phyloP scores from a whole-genome alignment of 2,113 vertebrate species.

The Perccottus glenii region DNA sequence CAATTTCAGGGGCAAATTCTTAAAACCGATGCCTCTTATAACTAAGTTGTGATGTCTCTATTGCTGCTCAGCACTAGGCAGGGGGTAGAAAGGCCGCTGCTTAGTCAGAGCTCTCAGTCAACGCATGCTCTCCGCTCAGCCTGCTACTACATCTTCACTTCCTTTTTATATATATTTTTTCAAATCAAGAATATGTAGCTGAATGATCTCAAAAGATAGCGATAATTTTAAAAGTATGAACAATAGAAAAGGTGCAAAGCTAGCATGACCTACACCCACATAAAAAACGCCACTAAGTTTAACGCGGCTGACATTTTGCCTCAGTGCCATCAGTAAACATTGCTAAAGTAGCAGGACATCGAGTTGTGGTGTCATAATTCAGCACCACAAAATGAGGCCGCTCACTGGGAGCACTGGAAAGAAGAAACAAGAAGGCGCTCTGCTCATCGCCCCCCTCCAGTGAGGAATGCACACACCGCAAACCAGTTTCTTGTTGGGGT shows the following conservation, averaged over 20 bases:
- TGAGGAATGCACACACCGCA: conserved; percentile 84
- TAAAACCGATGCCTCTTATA: conserved; percentile 52
- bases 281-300: conserved; percentile 62
- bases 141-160: conserved; percentile 24
- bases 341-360: conserved; percentile 73
- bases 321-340: conserved; percentile 76
- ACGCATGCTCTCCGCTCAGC: conserved; percentile 38
- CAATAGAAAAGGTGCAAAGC: conserved; percentile 36
- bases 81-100: conserved; percentile 53
- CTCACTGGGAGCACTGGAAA: conserved; percentile 81
- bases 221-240: conserved; percentile 50
- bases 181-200: conserved; percentile 41
- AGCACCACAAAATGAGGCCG: conserved; percentile 82
- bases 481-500: conserved; percentile 78
- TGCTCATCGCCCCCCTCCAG: conserved; percentile 83
- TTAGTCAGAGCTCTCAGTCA: conserved; percentile 55
- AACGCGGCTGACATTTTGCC: conserved; percentile 77
- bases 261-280: conserved; percentile 37
- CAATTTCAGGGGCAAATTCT: conserved; percentile 71
- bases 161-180: conserved; percentile 17
- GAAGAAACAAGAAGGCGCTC: conserved; percentile 80
- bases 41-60: conserved; percentile 74
- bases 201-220: conserved; percentile 52
- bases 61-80: conserved; percentile 61
- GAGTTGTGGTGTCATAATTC: conserved; percentile 85